Evolutionary conservation across 2,113 vertebrate genomes (phyloP), one percentile per base, ranked within the genome.

Genomic region (Epinephelus moara): DNA sequence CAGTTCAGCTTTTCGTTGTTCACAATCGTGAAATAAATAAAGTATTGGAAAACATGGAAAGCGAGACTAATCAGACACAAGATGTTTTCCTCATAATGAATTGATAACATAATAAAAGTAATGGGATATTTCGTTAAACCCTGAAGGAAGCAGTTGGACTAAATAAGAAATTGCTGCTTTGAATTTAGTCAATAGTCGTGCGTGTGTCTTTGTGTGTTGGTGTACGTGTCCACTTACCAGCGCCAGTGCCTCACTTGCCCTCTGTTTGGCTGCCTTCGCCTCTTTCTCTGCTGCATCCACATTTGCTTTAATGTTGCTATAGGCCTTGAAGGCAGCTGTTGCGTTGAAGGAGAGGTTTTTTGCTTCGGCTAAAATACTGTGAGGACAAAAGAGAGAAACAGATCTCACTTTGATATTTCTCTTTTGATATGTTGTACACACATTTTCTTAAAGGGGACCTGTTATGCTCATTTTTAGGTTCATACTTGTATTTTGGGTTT

Each of bases 311-410:
- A 99, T 99, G 86, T 98, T 99, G 84, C 95, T 98, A 61, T 99
- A 99, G 84, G 98, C 98, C 53, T 96, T 98, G 95, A 99, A 99
- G 70, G 98, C 98, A 67, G 96, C 97, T 0, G 98, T 99, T 80
- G 98, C 98, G 81, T 99, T 99, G 92, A 99, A 98, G 86, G 98
- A 99, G 68, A 99, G 94, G 75, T 97, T 99, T 93, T 97, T 99
- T 27, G 98, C 98, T 74, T 99, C 98, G 7, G 96, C 96, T 62
- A 99, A 96, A 92, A 99, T 99, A 83, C 98, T 99, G 94, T 82
- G 1, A 88, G n/a, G n/a, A 59, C 0, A 21, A 6, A 9, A 40
- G 3, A 53, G 11, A 49, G 18, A 50, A 21, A 63, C 3, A 0
- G 3, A 61, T 6, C 19, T 63, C 37, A 45, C 25, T 21, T n/a